A percentile compares a stretch with the other conserved stretches of the same genome.
Evolutionary conservation across 1,140 invertebrate species (phyloP).

Genomic region (Brachionus plicatilis): DNA sequence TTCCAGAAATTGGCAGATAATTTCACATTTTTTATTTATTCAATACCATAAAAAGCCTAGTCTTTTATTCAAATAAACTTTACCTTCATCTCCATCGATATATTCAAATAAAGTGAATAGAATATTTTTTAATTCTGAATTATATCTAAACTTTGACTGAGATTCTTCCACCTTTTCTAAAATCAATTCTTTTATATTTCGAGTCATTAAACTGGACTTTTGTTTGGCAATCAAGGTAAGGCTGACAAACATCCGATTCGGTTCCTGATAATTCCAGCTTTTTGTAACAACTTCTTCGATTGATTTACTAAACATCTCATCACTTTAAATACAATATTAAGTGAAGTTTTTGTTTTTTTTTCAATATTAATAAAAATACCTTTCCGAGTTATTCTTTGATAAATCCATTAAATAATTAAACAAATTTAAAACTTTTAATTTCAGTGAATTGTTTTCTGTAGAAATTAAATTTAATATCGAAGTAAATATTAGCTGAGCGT

Average conservation of each 20-base stretch:
- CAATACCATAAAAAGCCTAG: slow-evolving; percentile 35
- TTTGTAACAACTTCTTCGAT: not conserved
- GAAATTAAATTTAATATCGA: not conserved
- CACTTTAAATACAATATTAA: not conserved
- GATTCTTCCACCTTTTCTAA: slow-evolving; percentile 19
- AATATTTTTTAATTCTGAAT: slow-evolving; percentile 22
- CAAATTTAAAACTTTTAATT: slow-evolving; percentile 17
- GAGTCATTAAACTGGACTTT: not conserved
- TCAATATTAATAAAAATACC: not conserved
- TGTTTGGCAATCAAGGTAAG: slow-evolving; percentile 15
- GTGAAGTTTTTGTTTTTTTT: not conserved
- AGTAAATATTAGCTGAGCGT: not conserved
- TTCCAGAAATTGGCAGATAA: not conserved
- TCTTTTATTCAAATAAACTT: slow-evolving; percentile 27
- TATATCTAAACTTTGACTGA: slow-evolving; percentile 32
- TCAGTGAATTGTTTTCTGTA: not conserved
- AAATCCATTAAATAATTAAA: slow-evolving; percentile 15
- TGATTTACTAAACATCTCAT: not conserved
- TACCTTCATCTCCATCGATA: slow-evolving; percentile 26
- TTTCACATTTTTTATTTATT: not conserved
- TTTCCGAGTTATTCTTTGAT: not conserved
- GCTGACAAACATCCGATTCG: slow-evolving; percentile 12
- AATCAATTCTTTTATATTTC: slow-evolving; percentile 1
- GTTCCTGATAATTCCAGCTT: slow-evolving; percentile 18
- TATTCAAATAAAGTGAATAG: slow-evolving; percentile 31